A percentile compares a stretch with the other conserved stretches of the same genome.
Conservation (phyloP, 2,888 invertebrate genomes). For the Orchesellides sinensis region DNA sequence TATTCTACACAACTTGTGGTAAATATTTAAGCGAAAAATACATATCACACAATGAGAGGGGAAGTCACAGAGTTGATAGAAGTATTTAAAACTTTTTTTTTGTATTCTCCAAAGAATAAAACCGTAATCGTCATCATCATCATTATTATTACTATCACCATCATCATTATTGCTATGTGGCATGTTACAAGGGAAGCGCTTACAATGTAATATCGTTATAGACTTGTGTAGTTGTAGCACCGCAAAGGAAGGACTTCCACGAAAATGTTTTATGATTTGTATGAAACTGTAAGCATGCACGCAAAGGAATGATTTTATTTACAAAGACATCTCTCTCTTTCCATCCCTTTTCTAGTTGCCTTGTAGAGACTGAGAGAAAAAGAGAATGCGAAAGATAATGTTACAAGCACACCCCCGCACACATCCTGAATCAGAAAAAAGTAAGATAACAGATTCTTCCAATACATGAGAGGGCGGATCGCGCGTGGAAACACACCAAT, state of each 20-base stretch:
- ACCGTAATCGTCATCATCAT: constrained; percentile 32
- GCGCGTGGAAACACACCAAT: constrained; percentile 69
- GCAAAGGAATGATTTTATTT: constrained; percentile 59
- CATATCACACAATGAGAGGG: constrained; percentile 23
- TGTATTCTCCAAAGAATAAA: constrained; percentile 10
- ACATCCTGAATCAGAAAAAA: constrained; percentile 38
- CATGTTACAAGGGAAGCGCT: constrained; percentile 13
- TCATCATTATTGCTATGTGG: constrained; percentile 20
- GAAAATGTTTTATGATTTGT: constrained; percentile 39
- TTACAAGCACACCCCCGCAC: constrained; percentile 59
- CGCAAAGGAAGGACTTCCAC: constrained; percentile 9
- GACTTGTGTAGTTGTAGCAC: background rate
- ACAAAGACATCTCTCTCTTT: constrained; percentile 44
- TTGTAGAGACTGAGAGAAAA: no score
- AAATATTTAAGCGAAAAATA: no score
- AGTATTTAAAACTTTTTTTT: constrained; percentile 10
- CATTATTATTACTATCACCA: constrained; percentile 27
- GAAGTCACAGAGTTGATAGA: background rate
- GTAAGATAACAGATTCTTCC: constrained; percentile 46
- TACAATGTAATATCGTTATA: background rate
- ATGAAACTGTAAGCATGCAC: constrained; percentile 33
- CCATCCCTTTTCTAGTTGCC: constrained; percentile 15
- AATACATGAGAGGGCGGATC: constrained; percentile 62
- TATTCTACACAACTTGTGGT: no score
- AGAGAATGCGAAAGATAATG: constrained; percentile 32